A percentile compares a stretch with the other conserved stretches of the same genome.
Conservation (phyloP, 2,888 invertebrate genomes). For the Norana najaformis region DNA sequence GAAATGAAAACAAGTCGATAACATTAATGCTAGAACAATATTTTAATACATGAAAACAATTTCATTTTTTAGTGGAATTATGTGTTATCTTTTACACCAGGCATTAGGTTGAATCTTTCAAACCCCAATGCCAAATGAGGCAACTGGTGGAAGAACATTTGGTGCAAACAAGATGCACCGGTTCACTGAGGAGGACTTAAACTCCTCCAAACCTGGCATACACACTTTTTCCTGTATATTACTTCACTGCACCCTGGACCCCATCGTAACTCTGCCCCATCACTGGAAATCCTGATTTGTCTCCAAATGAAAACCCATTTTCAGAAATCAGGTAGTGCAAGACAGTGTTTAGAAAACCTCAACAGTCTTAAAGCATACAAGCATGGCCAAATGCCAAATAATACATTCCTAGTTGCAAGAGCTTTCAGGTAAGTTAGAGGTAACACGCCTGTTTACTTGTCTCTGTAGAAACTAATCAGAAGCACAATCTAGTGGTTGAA, state of each 20-base stretch:
- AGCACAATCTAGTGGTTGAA: neutral
- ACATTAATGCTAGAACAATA: constrained; percentile 10
- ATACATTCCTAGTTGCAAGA: neutral
- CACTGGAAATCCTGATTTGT: neutral
- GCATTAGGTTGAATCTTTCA: neutral
- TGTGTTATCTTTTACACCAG: neutral
- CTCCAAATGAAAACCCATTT: neutral
- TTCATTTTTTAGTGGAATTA: neutral
- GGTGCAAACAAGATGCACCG: neutral
- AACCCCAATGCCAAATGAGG: neutral
- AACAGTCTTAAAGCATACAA: neutral
- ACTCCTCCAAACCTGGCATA: neutral
- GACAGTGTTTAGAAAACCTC: neutral
- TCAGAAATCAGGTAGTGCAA: neutral
- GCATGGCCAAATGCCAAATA: neutral
- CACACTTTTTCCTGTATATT: neutral
- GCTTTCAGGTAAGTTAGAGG: neutral
- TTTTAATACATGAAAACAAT: neutral
- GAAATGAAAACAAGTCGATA: constrained; percentile 34
- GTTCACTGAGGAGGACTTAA: neutral
- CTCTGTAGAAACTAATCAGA: neutral
- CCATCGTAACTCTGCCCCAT: neutral
- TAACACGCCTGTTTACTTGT: neutral
- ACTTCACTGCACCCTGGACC: neutral
- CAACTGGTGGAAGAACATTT: neutral